Evolutionary conservation across 2,888 invertebrate species (phyloP).

Genomic region (Candidula unifasciata): DNA sequence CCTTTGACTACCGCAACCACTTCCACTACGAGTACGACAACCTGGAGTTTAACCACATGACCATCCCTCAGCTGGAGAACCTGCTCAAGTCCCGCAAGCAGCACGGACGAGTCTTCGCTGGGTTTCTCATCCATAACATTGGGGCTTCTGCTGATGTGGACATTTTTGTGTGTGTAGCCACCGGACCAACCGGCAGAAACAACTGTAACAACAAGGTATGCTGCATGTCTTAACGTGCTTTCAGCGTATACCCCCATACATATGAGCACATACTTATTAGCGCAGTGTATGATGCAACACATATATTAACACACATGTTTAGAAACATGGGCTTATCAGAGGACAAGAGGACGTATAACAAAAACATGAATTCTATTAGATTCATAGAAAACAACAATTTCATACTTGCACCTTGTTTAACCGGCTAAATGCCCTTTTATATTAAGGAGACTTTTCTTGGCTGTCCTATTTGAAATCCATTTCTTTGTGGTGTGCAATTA

Average conservation of each 20-base stretch:
- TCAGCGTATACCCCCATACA: neutral
- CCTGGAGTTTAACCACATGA: conserved; percentile 57
- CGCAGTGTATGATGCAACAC: too few species aligned
- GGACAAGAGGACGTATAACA: too few species aligned
- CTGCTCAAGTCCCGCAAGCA: conserved; percentile 44
- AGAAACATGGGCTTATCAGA: too few species aligned
- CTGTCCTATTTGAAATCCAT: too few species aligned
- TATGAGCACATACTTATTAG: too few species aligned
- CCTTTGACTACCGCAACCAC: conserved; percentile 55
- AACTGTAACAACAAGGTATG: conserved; percentile 34
- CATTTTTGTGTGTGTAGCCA: conserved; percentile 54
- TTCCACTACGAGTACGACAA: conserved; percentile 57
- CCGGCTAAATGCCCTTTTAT: too few species aligned
- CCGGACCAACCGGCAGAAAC: conserved; percentile 37
- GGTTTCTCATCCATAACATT: conserved; percentile 56
- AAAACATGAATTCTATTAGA: too few species aligned
- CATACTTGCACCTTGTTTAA: too few species aligned
- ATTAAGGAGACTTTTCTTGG: too few species aligned
- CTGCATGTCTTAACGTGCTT: neutral
- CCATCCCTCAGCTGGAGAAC: conserved; percentile 55
- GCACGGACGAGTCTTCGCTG: conserved; percentile 55
- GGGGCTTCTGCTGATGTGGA: conserved; percentile 53
- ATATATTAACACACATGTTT: too few species aligned
- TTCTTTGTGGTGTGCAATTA: too few species aligned
- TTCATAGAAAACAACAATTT: too few species aligned